Conservation (phyloP, 2,797 vertebrate species). For the Balearica regulorum region DNA sequence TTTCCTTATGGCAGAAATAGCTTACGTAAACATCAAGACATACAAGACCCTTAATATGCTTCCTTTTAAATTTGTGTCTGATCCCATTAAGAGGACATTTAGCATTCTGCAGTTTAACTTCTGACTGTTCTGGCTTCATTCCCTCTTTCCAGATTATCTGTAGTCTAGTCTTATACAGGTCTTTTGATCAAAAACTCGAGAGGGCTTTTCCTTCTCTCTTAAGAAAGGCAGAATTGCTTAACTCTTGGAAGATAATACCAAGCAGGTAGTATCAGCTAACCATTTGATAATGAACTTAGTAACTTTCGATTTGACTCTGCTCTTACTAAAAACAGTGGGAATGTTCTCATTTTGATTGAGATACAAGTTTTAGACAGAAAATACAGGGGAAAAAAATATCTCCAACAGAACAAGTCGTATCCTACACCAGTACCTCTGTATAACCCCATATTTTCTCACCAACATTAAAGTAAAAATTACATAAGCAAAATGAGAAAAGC, state of each 20-base stretch:
- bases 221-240: background rate
- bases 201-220: background rate
- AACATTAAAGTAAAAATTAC: background rate
- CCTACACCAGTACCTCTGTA: background rate
- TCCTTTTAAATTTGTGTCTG: background rate
- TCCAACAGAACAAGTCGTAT: background rate
- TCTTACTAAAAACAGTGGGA: background rate
- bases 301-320: background rate
- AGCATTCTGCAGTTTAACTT: background rate
- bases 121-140: background rate
- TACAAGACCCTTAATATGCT: background rate
- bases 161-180: background rate
- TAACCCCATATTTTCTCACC: background rate
- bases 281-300: background rate
- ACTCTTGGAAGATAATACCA: background rate
- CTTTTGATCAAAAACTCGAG: background rate
- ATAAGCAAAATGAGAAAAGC: background rate
- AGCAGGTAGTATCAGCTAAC: background rate
- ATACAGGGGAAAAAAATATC: background rate
- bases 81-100: background rate
- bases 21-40: background rate
- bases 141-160: background rate
- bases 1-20: background rate
- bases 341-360: background rate
- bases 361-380: background rate